Evolutionary conservation across 2,113 vertebrate genomes (phyloP).

Genomic region (Trochalopteron elliotii): DNA sequence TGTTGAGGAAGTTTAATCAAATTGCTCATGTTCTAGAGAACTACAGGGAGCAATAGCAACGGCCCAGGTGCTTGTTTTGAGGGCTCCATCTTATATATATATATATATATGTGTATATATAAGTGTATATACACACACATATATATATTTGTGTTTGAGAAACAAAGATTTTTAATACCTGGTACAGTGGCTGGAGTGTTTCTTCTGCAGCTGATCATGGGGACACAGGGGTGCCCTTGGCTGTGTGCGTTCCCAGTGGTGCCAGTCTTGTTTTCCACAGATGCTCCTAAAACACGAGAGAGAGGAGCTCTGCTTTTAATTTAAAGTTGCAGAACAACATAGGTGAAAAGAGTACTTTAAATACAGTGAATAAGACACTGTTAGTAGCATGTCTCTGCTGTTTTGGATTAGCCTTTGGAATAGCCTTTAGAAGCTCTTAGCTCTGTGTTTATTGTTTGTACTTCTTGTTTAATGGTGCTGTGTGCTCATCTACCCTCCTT

Average conservation of each 20-base stretch:
- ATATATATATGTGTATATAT: too few species aligned
- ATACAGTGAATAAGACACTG: neutral
- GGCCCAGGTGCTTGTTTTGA: neutral
- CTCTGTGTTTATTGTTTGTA: neutral
- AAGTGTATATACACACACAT: fast-evolving
- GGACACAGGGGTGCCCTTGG: neutral
- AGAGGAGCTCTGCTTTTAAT: neutral
- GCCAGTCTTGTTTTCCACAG: neutral
- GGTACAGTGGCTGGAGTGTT: neutral
- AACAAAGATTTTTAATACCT: neutral
- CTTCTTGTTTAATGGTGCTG: neutral
- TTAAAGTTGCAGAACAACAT: neutral
- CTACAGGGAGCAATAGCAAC: neutral
- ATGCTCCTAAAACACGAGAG: neutral
- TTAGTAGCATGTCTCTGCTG: neutral
- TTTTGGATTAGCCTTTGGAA: neutral
- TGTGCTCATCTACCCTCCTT: neutral
- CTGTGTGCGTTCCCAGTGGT: neutral
- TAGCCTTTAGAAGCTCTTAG: neutral
- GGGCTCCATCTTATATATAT: neutral
- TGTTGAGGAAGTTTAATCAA: constrained; percentile 35
- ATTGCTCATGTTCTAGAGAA: neutral
- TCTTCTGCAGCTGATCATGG: neutral
- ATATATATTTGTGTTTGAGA: neutral
- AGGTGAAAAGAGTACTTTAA: neutral